Base-by-base conservation (phyloP, 2,888 invertebrate species). In the Altica lythri region DNA sequence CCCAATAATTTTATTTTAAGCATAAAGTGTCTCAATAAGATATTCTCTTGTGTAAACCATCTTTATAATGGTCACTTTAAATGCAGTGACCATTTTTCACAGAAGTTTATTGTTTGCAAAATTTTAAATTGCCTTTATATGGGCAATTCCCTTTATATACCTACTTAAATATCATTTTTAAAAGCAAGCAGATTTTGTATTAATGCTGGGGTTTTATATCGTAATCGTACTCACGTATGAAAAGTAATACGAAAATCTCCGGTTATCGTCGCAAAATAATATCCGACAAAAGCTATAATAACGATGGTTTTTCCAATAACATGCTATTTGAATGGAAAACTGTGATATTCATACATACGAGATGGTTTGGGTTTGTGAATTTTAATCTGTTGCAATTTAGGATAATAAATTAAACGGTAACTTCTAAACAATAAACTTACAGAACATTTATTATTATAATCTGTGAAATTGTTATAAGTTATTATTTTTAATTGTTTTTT, bases 241-340 rank as follows among this genome's bases (percentile, higher is more conserved):
- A 12, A 9, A 30, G 30, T 30, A 30, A 30, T 30, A 30, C 30
- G 30, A 6, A 30, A 30, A 30, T 30, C 10, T 30, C 13, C 30
- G 30, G 10, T 30, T 30, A 37, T 37, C 37, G 37, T 37, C 18
- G 8, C 37, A 12, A 37, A 37, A 37, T 37, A 37, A 37, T 37
- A 37, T 37, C 19, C n/a, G 17, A 37, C 4, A 35, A 30, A 10
- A 17, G 37, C 37, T n/a, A 12, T 12, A 19, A 9, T 9, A 37
- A 14, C 18, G 18, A 37, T 18, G 37, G 18, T 37, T 37, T 37
- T 37, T 37, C 37, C 37, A 37, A 37, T 37, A 37, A 12, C 18
- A 19, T 10, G 37, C 37, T 19, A 19, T 37, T 19, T 17, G 37
- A 37, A 37, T 37, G 17, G 37, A 37, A 37, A 37, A 18, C 37